These are phyloP conservation scores for Strix aluco DNA, from an alignment of 2,113 vertebrate genomes.

Conservation along the genomic window DNA sequence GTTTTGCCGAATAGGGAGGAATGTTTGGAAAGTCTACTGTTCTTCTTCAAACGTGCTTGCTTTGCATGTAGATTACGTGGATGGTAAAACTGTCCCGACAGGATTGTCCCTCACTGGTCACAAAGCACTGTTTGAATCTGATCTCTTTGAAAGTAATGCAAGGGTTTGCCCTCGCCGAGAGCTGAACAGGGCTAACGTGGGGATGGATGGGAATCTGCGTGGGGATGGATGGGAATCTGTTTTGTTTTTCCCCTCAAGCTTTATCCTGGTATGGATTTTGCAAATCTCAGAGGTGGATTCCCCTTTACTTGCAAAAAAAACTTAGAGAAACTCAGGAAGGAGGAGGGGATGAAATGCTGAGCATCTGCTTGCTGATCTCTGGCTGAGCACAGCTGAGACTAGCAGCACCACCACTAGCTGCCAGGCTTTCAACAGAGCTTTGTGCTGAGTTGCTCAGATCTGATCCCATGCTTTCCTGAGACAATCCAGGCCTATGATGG, in stretches of 20 bases:
- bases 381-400: background rate
- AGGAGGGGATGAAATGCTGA: background rate
- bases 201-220: background rate
- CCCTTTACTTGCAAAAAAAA: background rate
- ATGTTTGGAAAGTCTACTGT: background rate
- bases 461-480: background rate
- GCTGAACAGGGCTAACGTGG: background rate
- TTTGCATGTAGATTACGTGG: background rate
- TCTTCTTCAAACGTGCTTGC: background rate
- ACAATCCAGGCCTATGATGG: background rate
- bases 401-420: background rate
- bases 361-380: background rate
- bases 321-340: background rate
- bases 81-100: background rate
- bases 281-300: background rate
- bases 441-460: background rate
- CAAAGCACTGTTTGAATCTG: background rate
- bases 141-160: background rate
- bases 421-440: background rate
- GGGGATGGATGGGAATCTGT: background rate
- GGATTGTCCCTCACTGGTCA: background rate
- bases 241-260: background rate
- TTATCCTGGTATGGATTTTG: background rate
- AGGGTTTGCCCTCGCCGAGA: background rate
- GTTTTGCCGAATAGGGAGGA: background rate